A percentile compares a stretch with the other conserved stretches of the same genome.
phyloP scores from a whole-genome alignment of 2,888 invertebrate species.

The Apamea crenata region DNA sequence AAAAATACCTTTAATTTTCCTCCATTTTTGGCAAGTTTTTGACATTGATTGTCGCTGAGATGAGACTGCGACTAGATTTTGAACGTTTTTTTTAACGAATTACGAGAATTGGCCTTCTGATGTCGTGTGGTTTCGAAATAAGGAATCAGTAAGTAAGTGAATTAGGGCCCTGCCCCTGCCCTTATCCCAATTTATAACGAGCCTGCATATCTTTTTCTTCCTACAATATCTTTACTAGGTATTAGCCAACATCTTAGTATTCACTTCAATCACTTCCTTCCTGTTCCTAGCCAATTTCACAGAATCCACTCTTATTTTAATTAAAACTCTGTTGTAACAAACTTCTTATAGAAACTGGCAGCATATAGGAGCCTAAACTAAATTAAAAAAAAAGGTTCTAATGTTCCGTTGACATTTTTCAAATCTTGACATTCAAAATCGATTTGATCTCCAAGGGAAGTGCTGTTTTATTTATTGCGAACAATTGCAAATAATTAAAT shows the following conservation, averaged over 20 bases:
- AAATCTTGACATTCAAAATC: conserved; percentile 37
- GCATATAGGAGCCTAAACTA: not conserved
- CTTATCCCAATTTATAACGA: not conserved
- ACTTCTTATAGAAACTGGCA: conserved; percentile 9
- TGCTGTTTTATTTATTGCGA: conserved; percentile 6
- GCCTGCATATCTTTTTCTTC: not conserved
- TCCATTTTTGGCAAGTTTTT: too few species aligned
- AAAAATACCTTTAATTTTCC: too few species aligned
- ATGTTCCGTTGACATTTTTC: conserved; percentile 26
- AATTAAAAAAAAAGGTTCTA: conserved; percentile 4
- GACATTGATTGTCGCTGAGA: too few species aligned
- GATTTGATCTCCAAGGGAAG: conserved; percentile 36
- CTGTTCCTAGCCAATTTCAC: not conserved
- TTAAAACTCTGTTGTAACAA: conserved; percentile 3
- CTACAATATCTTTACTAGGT: too few species aligned
- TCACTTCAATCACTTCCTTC: not conserved
- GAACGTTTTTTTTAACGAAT: too few species aligned
- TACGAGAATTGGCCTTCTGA: too few species aligned
- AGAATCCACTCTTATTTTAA: not conserved
- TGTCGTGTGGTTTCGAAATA: too few species aligned
- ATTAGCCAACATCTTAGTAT: not conserved
- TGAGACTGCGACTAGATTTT: too few species aligned
- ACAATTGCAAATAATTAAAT: conserved; percentile 28
- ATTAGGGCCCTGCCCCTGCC: too few species aligned
- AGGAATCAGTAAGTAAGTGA: too few species aligned